A percentile compares a stretch with the other conserved stretches of the same genome.
These are phyloP conservation scores for Erpornis zantholeuca DNA, from an alignment of 2,113 vertebrate genomes.

Conservation along the genomic window DNA sequence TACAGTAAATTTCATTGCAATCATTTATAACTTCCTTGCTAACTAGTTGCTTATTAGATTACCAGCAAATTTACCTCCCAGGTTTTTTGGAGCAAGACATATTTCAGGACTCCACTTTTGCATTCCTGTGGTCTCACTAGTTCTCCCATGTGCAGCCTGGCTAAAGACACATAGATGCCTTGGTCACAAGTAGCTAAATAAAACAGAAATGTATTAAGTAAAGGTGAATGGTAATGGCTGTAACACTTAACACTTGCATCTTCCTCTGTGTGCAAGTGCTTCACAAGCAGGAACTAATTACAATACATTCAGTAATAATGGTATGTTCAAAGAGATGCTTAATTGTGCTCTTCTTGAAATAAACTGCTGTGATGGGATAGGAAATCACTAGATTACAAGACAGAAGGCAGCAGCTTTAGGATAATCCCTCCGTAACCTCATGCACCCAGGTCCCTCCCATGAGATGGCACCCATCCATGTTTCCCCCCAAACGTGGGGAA, in stretches of 20 bases:
- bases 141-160: fast-evolving
- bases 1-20: background rate
- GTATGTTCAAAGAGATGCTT: background rate
- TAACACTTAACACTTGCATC: background rate
- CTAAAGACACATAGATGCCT: background rate
- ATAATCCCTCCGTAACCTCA: background rate
- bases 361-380: background rate
- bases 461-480: background rate
- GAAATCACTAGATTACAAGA: background rate
- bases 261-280: background rate
- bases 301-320: background rate
- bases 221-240: background rate
- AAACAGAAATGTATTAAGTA: background rate
- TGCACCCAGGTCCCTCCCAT: background rate
- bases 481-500: background rate
- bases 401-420: background rate
- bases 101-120: background rate
- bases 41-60: background rate
- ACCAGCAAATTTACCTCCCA: background rate
- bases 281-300: background rate
- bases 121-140: background rate
- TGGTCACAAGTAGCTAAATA: background rate
- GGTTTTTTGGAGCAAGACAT: background rate
- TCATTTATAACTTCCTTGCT: background rate
- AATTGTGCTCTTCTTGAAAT: background rate